Percentiles rank a stretch among this genome's conserved stretches.
Evolutionary conservation across 2,113 vertebrate genomes (phyloP).

Genomic region (Chloropsis cyanopogon): DNA sequence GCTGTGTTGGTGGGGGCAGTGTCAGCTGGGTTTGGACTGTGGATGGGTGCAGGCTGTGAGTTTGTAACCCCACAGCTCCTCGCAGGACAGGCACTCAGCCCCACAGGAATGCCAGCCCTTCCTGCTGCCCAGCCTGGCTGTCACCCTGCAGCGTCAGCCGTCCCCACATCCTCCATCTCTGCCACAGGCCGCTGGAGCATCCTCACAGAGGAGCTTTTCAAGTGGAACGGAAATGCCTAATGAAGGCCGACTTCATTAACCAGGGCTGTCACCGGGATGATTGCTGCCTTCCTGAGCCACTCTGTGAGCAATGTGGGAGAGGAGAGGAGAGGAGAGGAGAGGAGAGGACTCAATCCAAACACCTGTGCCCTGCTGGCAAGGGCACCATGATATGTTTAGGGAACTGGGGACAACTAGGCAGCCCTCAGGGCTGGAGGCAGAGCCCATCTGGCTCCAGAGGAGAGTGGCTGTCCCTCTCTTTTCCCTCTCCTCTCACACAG

Average conservation of each 20-base stretch:
- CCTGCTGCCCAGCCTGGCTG: background rate
- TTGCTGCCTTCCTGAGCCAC: conserved; percentile 49
- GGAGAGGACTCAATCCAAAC: no score
- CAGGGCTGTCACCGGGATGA: conserved; percentile 34
- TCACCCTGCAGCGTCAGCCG: background rate
- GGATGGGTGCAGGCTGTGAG: background rate
- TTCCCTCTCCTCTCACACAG: background rate
- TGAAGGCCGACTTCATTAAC: conserved; percentile 51
- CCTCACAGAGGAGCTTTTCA: conserved; percentile 40
- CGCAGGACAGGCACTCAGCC: accelerated
- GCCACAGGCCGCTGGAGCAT: background rate
- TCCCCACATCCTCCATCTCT: background rate
- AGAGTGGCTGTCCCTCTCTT: background rate
- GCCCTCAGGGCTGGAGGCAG: background rate
- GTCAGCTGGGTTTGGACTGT: accelerated
- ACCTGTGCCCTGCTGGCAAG: background rate
- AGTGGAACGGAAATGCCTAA: conserved; percentile 44
- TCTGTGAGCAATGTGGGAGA: background rate
- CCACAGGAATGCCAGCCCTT: background rate
- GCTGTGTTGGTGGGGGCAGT: background rate
- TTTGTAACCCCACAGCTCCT: background rate
- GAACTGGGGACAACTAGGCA: background rate
- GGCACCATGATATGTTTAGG: background rate
- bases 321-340: no score
- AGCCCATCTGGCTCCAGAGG: background rate